Conservation (phyloP, 1,140 invertebrate species). For the Drosophila jambulina region DNA sequence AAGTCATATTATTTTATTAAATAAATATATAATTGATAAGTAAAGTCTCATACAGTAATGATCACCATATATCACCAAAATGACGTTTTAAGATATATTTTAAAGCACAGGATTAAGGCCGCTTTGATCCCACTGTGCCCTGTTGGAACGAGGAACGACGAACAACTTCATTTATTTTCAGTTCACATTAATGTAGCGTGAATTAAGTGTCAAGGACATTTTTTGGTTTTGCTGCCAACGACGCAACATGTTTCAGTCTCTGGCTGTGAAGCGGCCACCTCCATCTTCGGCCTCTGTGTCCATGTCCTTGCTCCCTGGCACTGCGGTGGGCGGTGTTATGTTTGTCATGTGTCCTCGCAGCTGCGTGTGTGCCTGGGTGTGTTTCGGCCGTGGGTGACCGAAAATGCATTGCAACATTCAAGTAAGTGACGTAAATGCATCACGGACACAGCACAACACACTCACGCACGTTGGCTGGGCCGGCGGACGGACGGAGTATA, state of each 20-base stretch:
- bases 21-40: neutral
- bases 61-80: too few species aligned
- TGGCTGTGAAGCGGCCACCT: slow-evolving; percentile 4
- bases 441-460: slow-evolving; percentile 62
- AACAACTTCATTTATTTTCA: slow-evolving; percentile 82
- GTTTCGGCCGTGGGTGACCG: slow-evolving; percentile 42
- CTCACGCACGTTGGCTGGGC: slow-evolving; percentile 18
- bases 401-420: slow-evolving; percentile 83
- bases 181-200: slow-evolving; percentile 82
- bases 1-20: neutral
- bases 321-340: slow-evolving; percentile 53
- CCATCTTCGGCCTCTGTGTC: slow-evolving; percentile 3
- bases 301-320: slow-evolving; percentile 53
- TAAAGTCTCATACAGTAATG: too few species aligned
- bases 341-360: slow-evolving; percentile 37
- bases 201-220: slow-evolving; percentile 84
- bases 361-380: slow-evolving; percentile 46
- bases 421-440: slow-evolving; percentile 83
- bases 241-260: slow-evolving; percentile 76
- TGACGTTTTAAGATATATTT: neutral
- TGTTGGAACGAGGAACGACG: slow-evolving; percentile 10
- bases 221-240: slow-evolving; percentile 75
- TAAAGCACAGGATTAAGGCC: too few species aligned
- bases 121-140: slow-evolving; percentile 49
- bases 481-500: slow-evolving; percentile 51